Conservation (phyloP, 2,797 vertebrate genomes). For the Pseudomugil gertrudae region DNA sequence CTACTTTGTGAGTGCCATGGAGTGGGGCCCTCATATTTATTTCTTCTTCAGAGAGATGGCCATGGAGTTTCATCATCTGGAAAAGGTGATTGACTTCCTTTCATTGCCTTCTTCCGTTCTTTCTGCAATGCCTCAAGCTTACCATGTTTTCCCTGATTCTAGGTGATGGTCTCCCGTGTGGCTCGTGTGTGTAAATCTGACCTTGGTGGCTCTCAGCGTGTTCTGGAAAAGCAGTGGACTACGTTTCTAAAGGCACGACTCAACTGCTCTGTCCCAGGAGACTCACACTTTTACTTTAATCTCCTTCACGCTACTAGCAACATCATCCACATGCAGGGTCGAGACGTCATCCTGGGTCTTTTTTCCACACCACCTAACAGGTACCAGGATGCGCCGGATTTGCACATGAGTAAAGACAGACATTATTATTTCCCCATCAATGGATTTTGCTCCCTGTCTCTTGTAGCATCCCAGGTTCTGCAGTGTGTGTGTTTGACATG, state of each 20-base stretch:
- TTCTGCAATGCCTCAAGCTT: not conserved
- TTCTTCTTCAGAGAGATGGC: slow-evolving; percentile 99
- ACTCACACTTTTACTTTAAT: slow-evolving; percentile 98
- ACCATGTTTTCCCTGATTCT: not conserved
- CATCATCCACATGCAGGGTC: slow-evolving; percentile 90
- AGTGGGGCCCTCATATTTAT: slow-evolving; percentile 95
- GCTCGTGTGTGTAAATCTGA: slow-evolving; percentile 96
- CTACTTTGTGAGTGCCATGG: slow-evolving; percentile 93
- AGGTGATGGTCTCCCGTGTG: slow-evolving; percentile 96
- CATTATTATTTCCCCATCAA: slow-evolving; percentile 5
- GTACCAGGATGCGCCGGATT: slow-evolving; percentile 62
- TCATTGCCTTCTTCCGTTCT: not conserved
- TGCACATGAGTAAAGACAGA: not conserved
- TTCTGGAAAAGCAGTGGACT: slow-evolving; percentile 97
- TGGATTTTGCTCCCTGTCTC: slow-evolving; percentile 12
- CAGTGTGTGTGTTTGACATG: slow-evolving; percentile 98
- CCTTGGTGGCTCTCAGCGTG: slow-evolving; percentile 92
- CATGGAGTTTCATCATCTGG: slow-evolving; percentile 97
- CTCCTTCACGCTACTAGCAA: slow-evolving; percentile 91
- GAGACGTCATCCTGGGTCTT: slow-evolving; percentile 90
- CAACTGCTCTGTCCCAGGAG: slow-evolving; percentile 95
- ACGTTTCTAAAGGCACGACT: slow-evolving; percentile 96
- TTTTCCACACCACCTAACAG: slow-evolving; percentile 97
- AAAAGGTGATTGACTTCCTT: slow-evolving; percentile 84
- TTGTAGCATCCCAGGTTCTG: slow-evolving; percentile 92